phyloP scores from a whole-genome alignment of 2,797 vertebrate genomes.

The Cichlasoma orientale region DNA sequence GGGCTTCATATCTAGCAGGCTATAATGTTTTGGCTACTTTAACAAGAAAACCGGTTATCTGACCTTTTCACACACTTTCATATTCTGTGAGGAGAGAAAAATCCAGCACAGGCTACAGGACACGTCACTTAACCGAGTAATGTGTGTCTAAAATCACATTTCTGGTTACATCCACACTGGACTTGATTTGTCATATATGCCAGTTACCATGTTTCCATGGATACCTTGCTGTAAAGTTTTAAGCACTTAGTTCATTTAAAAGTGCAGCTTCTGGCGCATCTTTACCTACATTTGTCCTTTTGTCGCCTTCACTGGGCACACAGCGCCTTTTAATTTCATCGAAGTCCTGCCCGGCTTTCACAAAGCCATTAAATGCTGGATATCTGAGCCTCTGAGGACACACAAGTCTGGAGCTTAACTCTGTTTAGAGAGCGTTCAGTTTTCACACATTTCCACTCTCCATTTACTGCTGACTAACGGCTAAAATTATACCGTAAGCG shows the following conservation, averaged over 20 bases:
- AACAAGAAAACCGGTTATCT: slow-evolving; percentile 2
- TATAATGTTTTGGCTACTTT: background rate
- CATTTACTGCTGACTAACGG: slow-evolving; percentile 36
- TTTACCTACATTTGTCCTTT: slow-evolving; percentile 2
- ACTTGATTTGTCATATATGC: background rate
- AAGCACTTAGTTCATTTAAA: background rate
- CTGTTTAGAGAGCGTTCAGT: slow-evolving; percentile 11
- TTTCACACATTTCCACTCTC: slow-evolving; percentile 28
- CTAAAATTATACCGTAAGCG: slow-evolving; percentile 36
- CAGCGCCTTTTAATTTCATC: slow-evolving; percentile 31
- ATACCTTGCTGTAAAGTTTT: background rate
- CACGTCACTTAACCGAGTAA: background rate
- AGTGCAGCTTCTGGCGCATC: background rate
- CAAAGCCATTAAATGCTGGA: slow-evolving; percentile 31
- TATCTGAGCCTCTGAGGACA: slow-evolving; percentile 34
- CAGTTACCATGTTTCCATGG: background rate
- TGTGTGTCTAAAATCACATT: background rate
- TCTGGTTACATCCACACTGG: background rate
- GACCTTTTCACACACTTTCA: slow-evolving; percentile 3
- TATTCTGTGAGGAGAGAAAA: background rate
- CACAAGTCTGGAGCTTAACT: slow-evolving; percentile 34
- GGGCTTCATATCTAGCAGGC: background rate
- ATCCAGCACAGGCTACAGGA: background rate
- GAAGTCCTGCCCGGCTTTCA: slow-evolving; percentile 12
- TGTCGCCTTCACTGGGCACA: slow-evolving; percentile 14